Percentiles rank a stretch among this genome's conserved stretches.
Evolutionary conservation across 2,888 invertebrate species (phyloP).

Genomic region (Steinernema carpocapsae): DNA sequence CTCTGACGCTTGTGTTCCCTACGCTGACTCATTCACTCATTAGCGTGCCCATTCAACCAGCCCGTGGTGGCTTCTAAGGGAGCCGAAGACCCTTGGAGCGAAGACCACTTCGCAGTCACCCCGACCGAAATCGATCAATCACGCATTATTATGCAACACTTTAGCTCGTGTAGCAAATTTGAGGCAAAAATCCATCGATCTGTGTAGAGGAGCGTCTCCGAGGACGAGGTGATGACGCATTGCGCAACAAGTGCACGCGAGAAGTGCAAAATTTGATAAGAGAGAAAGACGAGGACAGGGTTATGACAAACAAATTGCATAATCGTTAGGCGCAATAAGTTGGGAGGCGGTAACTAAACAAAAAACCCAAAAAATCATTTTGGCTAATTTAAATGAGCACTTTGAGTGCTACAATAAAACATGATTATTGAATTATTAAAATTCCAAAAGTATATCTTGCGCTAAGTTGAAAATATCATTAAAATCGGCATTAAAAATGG

Average conservation of each 20-base stretch:
- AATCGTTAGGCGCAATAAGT: not conserved
- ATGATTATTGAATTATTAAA: too few species aligned
- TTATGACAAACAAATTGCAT: conserved; percentile 34
- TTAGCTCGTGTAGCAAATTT: not conserved
- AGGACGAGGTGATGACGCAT: conserved; percentile 20
- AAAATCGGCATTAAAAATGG: too few species aligned
- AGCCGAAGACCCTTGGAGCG: not conserved
- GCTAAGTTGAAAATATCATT: too few species aligned
- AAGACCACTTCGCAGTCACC: not conserved
- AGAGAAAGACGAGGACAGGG: conserved; percentile 1
- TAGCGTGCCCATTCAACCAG: not conserved
- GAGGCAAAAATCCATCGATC: conserved; percentile 11
- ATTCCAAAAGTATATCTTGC: too few species aligned
- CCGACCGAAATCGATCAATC: conserved; percentile 14
- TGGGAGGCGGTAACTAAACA: not conserved
- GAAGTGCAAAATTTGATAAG: conserved; percentile 33
- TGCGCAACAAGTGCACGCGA: conserved; percentile 30
- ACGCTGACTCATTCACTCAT: conserved; percentile 17
- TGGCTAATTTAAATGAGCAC: not conserved
- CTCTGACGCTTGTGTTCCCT: not conserved
- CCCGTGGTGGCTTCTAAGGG: not conserved
- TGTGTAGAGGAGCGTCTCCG: not conserved
- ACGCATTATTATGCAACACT: conserved; percentile 33
- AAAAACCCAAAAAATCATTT: not conserved
- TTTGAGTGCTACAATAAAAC: too few species aligned